Conservation (phyloP, 2,888 invertebrate genomes). For the Oscheius onirici region DNA sequence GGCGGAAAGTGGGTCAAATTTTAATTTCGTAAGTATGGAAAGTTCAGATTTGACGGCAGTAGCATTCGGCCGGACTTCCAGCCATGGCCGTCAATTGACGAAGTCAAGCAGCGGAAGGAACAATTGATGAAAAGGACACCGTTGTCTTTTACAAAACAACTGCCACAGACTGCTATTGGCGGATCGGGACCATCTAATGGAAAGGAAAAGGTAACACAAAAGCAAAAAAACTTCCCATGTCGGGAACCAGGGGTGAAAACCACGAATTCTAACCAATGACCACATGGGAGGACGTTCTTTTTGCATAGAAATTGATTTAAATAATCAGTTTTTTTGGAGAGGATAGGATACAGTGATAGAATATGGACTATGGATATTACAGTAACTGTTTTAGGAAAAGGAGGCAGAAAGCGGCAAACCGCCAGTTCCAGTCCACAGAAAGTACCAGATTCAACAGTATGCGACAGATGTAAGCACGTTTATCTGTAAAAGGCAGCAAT, state of each 20-base stretch:
- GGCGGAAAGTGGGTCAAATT: slow-evolving; percentile 2
- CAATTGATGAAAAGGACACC: slow-evolving; percentile 35
- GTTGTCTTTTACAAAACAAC: slow-evolving; percentile 8
- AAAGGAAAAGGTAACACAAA: not conserved
- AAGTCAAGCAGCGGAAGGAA: slow-evolving; percentile 54
- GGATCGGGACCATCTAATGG: not conserved
- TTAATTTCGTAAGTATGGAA: not conserved
- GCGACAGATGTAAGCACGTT: not conserved
- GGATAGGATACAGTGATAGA: no score
- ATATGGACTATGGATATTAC: no score
- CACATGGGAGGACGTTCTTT: not conserved
- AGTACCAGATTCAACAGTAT: slow-evolving; percentile 20
- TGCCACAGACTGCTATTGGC: slow-evolving; percentile 25
- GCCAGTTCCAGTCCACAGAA: slow-evolving; percentile 30
- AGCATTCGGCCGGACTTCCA: slow-evolving; percentile 59
- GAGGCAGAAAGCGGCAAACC: slow-evolving; percentile 12
- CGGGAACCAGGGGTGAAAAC: not conserved
- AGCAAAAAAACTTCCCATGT: not conserved
- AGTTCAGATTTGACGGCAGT: slow-evolving; percentile 19
- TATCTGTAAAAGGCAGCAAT: not conserved
- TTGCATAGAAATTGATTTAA: no score
- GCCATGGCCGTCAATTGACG: slow-evolving; percentile 69
- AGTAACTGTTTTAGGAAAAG: not conserved
- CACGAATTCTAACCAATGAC: slow-evolving; percentile 14
- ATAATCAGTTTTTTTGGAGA: no score